phyloP scores from a whole-genome alignment of 2,888 invertebrate genomes.

The Seira sanloemensis region DNA sequence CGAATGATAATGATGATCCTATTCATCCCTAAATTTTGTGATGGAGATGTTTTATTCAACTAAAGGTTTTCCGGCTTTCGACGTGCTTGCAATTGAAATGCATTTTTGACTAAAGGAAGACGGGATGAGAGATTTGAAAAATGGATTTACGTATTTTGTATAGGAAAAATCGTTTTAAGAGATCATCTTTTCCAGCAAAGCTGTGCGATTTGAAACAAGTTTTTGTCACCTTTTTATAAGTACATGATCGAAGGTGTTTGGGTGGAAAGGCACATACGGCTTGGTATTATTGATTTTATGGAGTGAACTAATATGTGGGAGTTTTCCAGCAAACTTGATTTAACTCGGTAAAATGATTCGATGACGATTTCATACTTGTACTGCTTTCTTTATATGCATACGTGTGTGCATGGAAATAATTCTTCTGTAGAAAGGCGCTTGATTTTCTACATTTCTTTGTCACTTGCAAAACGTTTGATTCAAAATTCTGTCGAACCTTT shows the following conservation, averaged over 20 bases:
- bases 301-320: constrained; percentile 31
- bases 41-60: neutral
- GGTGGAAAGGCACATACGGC: constrained; percentile 4
- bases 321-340: neutral
- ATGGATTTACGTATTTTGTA: constrained; percentile 47
- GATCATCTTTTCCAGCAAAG: constrained; percentile 22
- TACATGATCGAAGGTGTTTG: constrained; percentile 3
- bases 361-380: neutral
- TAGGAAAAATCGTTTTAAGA: constrained; percentile 19
- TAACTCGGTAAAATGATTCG: neutral
- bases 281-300: too few species aligned
- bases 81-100: too few species aligned
- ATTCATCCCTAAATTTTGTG: constrained; percentile 15
- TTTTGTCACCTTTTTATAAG: constrained; percentile 22
- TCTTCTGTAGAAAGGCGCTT: neutral
- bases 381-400: neutral
- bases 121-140: constrained; percentile 42
- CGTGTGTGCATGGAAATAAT: neutral
- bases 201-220: constrained; percentile 31
- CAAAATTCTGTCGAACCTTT: too few species aligned
- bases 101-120: too few species aligned
- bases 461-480: neutral
- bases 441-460: neutral
- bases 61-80: too few species aligned
- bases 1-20: constrained; percentile 34